Percentiles rank a stretch among this genome's conserved stretches.
phyloP scores from a whole-genome alignment of 2,797 vertebrate genomes.

The Pangasius djambal region DNA sequence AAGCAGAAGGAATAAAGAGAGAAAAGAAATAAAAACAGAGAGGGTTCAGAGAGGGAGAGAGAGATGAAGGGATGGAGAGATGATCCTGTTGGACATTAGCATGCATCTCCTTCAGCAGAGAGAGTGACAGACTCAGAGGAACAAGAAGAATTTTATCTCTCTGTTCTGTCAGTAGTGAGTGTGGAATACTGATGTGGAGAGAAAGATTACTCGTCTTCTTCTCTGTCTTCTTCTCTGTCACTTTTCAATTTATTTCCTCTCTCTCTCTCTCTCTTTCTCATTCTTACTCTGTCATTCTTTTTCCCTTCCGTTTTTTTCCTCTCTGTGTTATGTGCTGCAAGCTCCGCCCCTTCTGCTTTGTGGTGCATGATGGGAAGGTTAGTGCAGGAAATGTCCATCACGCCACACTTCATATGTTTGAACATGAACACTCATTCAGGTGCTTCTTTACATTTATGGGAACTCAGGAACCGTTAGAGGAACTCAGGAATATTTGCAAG shows the following conservation, averaged over 20 bases:
- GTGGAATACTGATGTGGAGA: constrained; percentile 28
- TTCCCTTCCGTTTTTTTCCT: neutral
- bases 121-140: constrained; percentile 15
- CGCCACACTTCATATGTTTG: neutral
- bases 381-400: neutral
- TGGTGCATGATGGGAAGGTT: neutral
- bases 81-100: constrained; percentile 40
- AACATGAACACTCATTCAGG: neutral
- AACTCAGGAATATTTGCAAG: no score
- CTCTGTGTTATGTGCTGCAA: neutral
- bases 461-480: no score
- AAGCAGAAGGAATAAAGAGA: neutral
- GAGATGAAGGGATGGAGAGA: neutral
- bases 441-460: neutral
- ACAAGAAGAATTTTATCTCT: constrained; percentile 10
- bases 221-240: neutral
- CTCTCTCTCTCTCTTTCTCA: neutral
- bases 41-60: neutral
- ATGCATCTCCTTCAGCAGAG: constrained; percentile 61
- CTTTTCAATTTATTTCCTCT: neutral
- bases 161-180: neutral
- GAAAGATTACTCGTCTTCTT: constrained; percentile 12
- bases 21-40: neutral
- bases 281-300: neutral
- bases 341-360: neutral